Conservation (phyloP, 2,113 vertebrate species). For the Nannospalax galili region DNA sequence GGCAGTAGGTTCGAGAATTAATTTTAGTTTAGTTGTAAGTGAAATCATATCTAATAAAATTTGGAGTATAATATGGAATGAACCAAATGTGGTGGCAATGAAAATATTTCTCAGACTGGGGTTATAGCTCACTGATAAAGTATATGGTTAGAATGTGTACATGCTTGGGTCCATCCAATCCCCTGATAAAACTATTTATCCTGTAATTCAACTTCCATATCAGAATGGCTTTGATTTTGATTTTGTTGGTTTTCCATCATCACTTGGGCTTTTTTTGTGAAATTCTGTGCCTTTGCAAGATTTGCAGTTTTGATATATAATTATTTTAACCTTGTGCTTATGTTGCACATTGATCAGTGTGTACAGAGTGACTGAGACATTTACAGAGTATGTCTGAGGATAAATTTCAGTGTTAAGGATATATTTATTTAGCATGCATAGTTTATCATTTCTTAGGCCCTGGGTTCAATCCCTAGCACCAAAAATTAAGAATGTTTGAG, state of each 20-base stretch:
- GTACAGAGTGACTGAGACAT: not conserved
- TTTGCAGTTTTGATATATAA: slow-evolving; percentile 38
- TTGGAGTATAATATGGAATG: slow-evolving; percentile 2
- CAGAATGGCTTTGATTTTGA: slow-evolving; percentile 10
- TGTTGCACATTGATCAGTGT: not conserved
- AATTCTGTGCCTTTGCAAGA: slow-evolving; percentile 26
- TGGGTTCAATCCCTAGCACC: not conserved
- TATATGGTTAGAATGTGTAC: not conserved
- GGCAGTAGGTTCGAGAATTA: not conserved
- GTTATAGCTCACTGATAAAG: not conserved
- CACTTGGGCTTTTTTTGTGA: slow-evolving; percentile 14
- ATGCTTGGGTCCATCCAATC: not conserved
- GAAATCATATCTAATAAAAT: slow-evolving; percentile 11
- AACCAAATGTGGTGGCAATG: not conserved
- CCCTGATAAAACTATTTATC: not conserved
- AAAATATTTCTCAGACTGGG: slow-evolving; percentile 13
- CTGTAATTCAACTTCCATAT: not conserved
- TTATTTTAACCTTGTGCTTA: slow-evolving; percentile 29
- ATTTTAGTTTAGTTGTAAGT: slow-evolving; percentile 54
- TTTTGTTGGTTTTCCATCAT: not conserved
- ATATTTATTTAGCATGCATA: not conserved
- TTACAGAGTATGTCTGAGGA: not conserved
- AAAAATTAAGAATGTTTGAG: not conserved
- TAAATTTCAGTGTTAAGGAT: slow-evolving; percentile 9
- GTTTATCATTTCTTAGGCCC: not conserved